A percentile compares a stretch with the other conserved stretches of the same genome.
phyloP scores from a whole-genome alignment of 2,113 vertebrate species.

The Bos indicus region DNA sequence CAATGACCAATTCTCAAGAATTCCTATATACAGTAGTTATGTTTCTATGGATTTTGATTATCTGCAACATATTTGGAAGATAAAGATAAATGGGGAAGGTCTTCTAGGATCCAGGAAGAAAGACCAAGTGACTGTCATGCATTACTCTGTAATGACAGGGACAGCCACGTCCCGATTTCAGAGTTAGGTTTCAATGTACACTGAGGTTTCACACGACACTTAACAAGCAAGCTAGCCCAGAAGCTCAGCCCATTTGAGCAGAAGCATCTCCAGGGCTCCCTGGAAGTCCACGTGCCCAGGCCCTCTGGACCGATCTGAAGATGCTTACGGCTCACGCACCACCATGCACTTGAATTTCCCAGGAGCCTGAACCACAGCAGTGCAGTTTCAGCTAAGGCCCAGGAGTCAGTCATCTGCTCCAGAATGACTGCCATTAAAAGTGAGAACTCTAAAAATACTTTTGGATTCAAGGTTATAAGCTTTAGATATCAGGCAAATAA shows the following conservation, averaged over 20 bases:
- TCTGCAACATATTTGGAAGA: not conserved
- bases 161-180: not conserved
- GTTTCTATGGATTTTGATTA: not conserved
- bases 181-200: not conserved
- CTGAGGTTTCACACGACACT: accelerated
- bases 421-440: not conserved
- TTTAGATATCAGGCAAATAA: not conserved
- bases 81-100: not conserved
- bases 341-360: not conserved
- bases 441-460: not conserved
- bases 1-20: not conserved
- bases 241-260: accelerated
- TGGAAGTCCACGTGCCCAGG: not conserved
- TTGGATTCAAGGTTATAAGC: not conserved
- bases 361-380: accelerated
- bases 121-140: not conserved
- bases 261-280: not conserved
- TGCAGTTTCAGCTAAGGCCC: accelerated
- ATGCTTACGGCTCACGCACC: accelerated
- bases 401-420: not conserved
- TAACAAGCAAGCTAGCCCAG: not conserved
- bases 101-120: not conserved
- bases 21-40: not conserved
- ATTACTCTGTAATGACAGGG: not conserved
- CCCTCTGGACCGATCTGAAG: not conserved